phyloP scores from a whole-genome alignment of 2,888 invertebrate genomes.

The Ichneumon xanthorius region DNA sequence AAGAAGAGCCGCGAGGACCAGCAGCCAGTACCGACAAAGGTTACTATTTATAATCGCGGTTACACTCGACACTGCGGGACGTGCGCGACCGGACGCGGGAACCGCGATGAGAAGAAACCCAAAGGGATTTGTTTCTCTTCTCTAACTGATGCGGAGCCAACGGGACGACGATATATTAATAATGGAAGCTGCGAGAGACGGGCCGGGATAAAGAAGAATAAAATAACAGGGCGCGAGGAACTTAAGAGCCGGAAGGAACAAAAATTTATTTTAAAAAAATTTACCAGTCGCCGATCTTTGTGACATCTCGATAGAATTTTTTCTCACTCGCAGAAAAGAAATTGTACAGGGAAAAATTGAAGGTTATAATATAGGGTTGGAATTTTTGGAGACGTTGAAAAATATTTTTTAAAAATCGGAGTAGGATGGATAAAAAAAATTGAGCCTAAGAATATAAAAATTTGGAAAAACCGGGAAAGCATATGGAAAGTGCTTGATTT shows the following conservation, averaged over 20 bases:
- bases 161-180: slow-evolving; percentile 79
- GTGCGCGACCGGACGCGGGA: slow-evolving; percentile 65
- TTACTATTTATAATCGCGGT: slow-evolving; percentile 83
- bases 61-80: slow-evolving; percentile 52
- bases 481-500: too few relatives aligned
- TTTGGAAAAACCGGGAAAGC: too few relatives aligned
- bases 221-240: slow-evolving; percentile 32
- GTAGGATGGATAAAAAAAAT: too few relatives aligned
- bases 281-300: background rate
- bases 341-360: too few relatives aligned
- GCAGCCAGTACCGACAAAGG: slow-evolving; percentile 79
- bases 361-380: too few relatives aligned
- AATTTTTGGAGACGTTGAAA: too few relatives aligned
- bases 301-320: background rate
- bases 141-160: slow-evolving; percentile 50
- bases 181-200: slow-evolving; percentile 77
- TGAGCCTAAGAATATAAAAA: too few relatives aligned
- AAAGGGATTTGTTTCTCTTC: slow-evolving; percentile 55
- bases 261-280: background rate
- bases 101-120: slow-evolving; percentile 58
- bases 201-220: slow-evolving; percentile 58
- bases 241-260: background rate
- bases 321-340: background rate
- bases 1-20: slow-evolving; percentile 72
- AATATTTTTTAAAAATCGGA: too few relatives aligned